Evolutionary conservation across 2,888 invertebrate species (phyloP), one percentile per base, ranked within the genome.

Genomic region (Tethea ocularis): DNA sequence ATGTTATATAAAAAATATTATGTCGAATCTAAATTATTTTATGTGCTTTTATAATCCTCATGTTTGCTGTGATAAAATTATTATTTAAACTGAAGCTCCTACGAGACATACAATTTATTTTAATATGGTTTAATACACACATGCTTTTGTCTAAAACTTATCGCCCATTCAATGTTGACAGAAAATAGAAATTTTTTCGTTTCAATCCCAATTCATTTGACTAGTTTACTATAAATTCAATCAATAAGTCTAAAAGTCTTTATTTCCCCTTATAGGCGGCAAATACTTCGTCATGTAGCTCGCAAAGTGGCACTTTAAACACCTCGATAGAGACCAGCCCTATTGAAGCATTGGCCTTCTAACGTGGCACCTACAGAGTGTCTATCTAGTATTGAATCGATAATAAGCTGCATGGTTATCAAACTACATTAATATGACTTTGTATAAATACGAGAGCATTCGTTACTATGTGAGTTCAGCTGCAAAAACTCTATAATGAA

Each of bases 1-100:
- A 62, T 63, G 36, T 75, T 75, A 78, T 68, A 77, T 78, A 54
- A 22, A 17, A 54, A 33, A 22, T 54, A 33, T 3, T 33, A 33
- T 4, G 33, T 33, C 33, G 66, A 63, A 75, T 71, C 52, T 56
- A 65, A 66, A 62, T 68, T 69, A 66, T 75, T 76, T 80, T 77
- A 68, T 75, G 72, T 80, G 86, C 86, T 86, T 87, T 63, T 79
- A 76, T 82, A 78, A 79, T 83, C 82, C 84, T 87, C 84, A 80
- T 82, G 72, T 83, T 84, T 69, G 84, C 89, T 91, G 88, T 89
- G 88, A 89, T 89, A 86, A 81, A 72, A 68, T 70, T 68, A 70
- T 64, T 67, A 24, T 24, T 24, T 52, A 13, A 52, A 15, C n/a
- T 52, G 26, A 52, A 6, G 4, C 8, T 17, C n/a, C 11, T 17